Evolutionary conservation across 2,113 vertebrate species (phyloP).

Genomic region (Pedionomus torquatus): DNA sequence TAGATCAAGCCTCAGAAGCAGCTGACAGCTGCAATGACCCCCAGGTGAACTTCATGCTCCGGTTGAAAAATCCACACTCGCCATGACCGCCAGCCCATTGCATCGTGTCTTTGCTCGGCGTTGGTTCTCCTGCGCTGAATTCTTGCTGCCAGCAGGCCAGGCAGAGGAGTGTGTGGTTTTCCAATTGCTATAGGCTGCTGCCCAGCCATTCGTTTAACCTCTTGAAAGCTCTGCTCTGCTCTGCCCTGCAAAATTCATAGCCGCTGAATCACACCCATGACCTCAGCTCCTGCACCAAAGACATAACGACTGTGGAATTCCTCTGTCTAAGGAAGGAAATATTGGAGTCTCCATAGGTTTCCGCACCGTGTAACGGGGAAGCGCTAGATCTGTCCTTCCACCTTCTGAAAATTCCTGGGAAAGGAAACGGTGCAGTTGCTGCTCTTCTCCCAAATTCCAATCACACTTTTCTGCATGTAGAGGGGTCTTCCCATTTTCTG

Average conservation of each 20-base stretch:
- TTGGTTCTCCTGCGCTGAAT: not conserved
- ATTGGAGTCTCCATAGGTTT: not conserved
- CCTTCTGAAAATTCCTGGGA: not conserved
- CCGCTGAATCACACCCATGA: conserved; percentile 58
- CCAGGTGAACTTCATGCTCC: not conserved
- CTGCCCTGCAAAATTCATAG: conserved; percentile 4
- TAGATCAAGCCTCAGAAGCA: not conserved
- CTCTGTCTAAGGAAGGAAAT: not conserved
- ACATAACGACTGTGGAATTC: conserved; percentile 24
- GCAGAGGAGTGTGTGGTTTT: not conserved
- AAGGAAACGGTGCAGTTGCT: not conserved
- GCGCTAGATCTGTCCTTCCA: accelerated
- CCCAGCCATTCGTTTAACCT: not conserved
- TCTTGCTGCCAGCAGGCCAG: not conserved
- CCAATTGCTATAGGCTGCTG: not conserved
- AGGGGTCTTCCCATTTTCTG: not conserved
- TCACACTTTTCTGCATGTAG: accelerated
- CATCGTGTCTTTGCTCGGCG: not conserved
- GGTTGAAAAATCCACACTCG: not conserved
- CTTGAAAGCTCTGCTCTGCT: not conserved
- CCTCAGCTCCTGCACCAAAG: conserved; percentile 16
- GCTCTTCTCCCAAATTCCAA: not conserved
- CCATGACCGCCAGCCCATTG: not conserved
- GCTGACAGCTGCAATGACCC: not conserved
- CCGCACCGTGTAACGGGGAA: not conserved